Conservation (phyloP, 64 coral and sea anemone species). For the Hydrozoanthus tunicans region DNA sequence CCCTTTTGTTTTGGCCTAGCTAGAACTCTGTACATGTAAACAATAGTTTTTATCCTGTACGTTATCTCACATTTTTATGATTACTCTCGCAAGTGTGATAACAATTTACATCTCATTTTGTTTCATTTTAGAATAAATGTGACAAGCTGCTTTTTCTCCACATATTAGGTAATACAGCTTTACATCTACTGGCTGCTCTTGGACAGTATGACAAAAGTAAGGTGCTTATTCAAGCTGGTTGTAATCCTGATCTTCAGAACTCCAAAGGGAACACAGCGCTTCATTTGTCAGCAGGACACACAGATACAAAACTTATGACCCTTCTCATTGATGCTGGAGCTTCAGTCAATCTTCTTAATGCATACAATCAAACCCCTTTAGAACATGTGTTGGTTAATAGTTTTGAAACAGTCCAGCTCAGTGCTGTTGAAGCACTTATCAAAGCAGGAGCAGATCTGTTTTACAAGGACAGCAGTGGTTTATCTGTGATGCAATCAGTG, state of each 20-base stretch:
- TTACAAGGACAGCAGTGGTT: background rate
- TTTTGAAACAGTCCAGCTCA: background rate
- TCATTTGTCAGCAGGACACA: background rate
- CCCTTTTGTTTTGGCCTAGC: no score
- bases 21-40: no score
- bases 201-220: constrained; percentile 9
- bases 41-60: no score
- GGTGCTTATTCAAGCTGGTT: constrained; percentile 18
- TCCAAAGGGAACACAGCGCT: background rate
- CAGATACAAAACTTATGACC: background rate
- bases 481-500: background rate
- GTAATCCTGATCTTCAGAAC: background rate
- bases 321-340: constrained; percentile 32
- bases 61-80: no score
- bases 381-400: background rate
- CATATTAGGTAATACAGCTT: constrained; percentile 18
- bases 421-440: background rate
- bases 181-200: constrained; percentile 19
- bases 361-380: background rate
- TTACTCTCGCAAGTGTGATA: background rate
- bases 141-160: background rate
- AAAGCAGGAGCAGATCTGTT: constrained; percentile 21
- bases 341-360: constrained; percentile 24
- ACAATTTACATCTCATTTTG: background rate
- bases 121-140: background rate